A percentile compares a stretch with the other conserved stretches of the same genome.
Evolutionary conservation across 2,113 vertebrate species (phyloP).

Genomic region (Mohoua ochrocephala): DNA sequence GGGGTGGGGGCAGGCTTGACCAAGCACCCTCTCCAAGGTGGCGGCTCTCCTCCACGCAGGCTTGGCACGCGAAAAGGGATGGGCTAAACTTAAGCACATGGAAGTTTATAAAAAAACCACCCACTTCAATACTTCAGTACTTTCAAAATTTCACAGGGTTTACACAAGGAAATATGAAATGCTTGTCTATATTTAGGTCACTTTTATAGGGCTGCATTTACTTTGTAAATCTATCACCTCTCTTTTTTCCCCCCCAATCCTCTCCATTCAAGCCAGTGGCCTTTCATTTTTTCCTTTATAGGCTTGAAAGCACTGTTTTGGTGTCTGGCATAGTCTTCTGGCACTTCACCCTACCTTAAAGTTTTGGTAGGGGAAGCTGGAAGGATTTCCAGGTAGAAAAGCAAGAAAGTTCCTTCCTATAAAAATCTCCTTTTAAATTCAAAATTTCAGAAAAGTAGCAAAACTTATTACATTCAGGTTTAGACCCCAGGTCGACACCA

Average conservation of each 20-base stretch:
- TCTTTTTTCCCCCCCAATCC: background rate
- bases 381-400: background rate
- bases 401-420: background rate
- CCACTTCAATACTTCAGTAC: background rate
- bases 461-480: background rate
- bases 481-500: background rate
- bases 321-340: background rate
- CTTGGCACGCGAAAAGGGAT: background rate
- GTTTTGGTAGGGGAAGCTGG: background rate
- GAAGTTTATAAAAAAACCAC: background rate
- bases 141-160: background rate
- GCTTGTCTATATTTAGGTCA: background rate
- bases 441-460: background rate
- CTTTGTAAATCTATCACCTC: background rate
- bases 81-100: background rate
- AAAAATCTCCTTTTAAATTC: background rate
- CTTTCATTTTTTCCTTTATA: background rate
- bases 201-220: background rate
- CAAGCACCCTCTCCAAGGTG: background rate
- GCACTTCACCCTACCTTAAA: background rate
- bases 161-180: background rate
- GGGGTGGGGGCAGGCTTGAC: background rate
- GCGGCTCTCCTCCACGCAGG: background rate
- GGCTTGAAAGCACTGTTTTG: background rate
- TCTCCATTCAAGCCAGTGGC: background rate